Conservation (phyloP, 2,797 vertebrate genomes). For the Gymnodraco acuticeps region DNA sequence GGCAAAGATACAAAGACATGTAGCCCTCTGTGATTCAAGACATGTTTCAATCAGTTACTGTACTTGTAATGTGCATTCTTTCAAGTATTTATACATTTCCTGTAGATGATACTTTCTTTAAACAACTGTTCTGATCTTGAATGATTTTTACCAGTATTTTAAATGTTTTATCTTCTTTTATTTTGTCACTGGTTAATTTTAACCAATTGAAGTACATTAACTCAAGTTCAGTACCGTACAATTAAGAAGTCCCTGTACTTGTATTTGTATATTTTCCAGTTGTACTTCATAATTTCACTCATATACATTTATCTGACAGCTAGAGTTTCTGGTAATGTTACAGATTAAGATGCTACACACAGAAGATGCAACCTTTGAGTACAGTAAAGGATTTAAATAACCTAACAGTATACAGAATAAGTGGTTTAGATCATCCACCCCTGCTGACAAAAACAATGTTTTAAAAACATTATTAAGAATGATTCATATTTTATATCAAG, state of each 20-base stretch:
- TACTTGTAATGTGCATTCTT: not conserved
- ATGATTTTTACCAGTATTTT: not conserved
- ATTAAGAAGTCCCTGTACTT: not conserved
- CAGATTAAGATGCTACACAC: not conserved
- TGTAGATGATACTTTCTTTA: not conserved
- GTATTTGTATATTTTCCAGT: not conserved
- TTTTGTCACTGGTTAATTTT: not conserved
- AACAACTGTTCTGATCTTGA: not conserved
- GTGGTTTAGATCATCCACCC: not conserved
- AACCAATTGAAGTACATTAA: not conserved
- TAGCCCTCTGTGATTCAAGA: not conserved
- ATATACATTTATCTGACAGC: not conserved
- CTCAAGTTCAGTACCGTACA: not conserved
- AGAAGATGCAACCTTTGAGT: not conserved
- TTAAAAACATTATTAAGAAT: too few species aligned
- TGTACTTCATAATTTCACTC: not conserved
- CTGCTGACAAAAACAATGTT: not conserved
- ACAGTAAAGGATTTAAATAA: not conserved
- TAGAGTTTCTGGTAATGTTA: not conserved
- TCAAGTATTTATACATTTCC: not conserved
- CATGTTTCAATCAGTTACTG: not conserved
- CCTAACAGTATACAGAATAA: not conserved
- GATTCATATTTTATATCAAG: too few species aligned
- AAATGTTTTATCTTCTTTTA: not conserved
- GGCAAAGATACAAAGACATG: conserved; percentile 12